A percentile compares a stretch with the other conserved stretches of the same genome.
phyloP scores from a whole-genome alignment of 92 coral and sea anemone genomes.

The Epizoanthus scotinus region DNA sequence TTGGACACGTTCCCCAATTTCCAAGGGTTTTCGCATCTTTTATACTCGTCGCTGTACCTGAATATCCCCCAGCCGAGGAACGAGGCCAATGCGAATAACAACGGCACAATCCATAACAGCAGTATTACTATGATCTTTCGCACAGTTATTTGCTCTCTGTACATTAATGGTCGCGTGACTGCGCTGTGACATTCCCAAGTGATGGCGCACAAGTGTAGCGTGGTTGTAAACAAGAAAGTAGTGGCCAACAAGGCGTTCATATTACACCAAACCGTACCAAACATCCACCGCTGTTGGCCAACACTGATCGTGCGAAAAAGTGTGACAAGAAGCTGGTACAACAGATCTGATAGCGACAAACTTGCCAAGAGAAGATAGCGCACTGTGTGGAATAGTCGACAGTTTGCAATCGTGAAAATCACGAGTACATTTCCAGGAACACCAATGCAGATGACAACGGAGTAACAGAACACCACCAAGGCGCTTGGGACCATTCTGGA shows the following conservation, averaged over 20 bases:
- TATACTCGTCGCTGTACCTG: background rate
- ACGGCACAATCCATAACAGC: slow-evolving; percentile 2
- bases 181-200: slow-evolving; percentile 19
- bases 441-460: background rate
- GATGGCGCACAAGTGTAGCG: slow-evolving; percentile 13
- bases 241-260: background rate
- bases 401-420: background rate
- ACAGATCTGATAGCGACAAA: slow-evolving; percentile 2
- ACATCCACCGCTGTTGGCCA: background rate
- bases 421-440: slow-evolving; percentile 8
- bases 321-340: background rate
- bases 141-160: background rate
- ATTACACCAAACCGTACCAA: background rate
- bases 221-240: background rate
- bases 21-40: slow-evolving; percentile 18
- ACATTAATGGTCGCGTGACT: background rate
- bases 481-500: background rate
- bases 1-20: background rate
- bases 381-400: background rate
- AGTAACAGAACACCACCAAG: background rate
- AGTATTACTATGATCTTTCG: background rate
- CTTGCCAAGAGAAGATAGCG: slow-evolving; percentile 21
- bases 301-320: background rate
- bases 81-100: background rate
- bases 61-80: slow-evolving; percentile 11